Percentiles rank a stretch among this genome's conserved stretches.
These are phyloP conservation scores for Brachionus angularis DNA, from an alignment of 1,140 invertebrate genomes.

Conservation along the genomic window DNA sequence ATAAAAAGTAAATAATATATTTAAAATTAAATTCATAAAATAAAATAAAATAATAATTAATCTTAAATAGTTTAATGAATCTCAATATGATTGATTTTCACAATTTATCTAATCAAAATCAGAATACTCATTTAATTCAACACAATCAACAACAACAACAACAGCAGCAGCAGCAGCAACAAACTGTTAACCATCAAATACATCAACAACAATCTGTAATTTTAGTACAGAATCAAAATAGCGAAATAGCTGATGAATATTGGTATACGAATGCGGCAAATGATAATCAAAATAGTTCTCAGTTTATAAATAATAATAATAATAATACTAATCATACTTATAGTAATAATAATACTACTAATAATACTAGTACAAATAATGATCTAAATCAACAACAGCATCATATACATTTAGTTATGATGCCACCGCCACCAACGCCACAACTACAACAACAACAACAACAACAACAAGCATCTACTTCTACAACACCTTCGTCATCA, in stretches of 20 bases:
- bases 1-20: conserved; percentile 8
- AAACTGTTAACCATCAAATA: no score
- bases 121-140: not conserved
- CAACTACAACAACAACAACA: not conserved
- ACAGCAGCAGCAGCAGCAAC: not conserved
- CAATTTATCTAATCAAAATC: not conserved
- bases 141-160: not conserved
- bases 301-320: not conserved
- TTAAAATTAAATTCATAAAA: no score
- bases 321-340: no score
- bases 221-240: not conserved
- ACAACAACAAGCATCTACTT: not conserved
- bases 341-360: no score
- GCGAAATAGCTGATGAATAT: not conserved
- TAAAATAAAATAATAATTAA: no score
- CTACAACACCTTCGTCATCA: conserved; percentile 13
- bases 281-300: not conserved
- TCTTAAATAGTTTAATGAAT: not conserved
- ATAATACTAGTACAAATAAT: no score
- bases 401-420: not conserved
- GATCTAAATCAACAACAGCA: no score
- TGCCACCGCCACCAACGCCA: conserved; percentile 28
- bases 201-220: not conserved
- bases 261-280: not conserved
- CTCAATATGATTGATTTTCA: conserved; percentile 31